Evolutionary conservation across 2,797 vertebrate genomes (phyloP).

Genomic region (Triplophysa bombifrons): DNA sequence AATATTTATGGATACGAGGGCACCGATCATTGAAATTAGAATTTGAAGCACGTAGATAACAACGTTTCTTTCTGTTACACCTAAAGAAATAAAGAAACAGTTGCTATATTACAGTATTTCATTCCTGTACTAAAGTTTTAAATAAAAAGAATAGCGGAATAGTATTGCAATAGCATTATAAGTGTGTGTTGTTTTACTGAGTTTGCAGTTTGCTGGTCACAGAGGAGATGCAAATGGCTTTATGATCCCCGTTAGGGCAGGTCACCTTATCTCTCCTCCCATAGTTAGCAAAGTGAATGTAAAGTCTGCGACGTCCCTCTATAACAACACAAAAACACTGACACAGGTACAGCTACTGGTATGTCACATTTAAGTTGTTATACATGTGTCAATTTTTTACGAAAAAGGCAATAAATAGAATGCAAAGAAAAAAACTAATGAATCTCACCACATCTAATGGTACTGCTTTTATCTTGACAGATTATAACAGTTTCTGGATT

Average conservation of each 20-base stretch:
- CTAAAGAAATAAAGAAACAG: background rate
- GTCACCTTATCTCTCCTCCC: background rate
- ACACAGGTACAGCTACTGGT: no score
- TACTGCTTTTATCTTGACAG: background rate
- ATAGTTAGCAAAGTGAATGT: background rate
- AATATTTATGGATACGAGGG: background rate
- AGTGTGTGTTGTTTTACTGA: no score
- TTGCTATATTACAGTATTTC: no score
- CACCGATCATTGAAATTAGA: background rate
- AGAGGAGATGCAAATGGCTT: background rate
- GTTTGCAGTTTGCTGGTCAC: no score
- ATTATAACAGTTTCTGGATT: slow-evolving; percentile 3
- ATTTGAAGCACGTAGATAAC: background rate
- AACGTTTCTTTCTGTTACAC: background rate
- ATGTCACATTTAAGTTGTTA: background rate
- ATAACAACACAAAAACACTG: background rate
- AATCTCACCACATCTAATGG: slow-evolving; percentile 21
- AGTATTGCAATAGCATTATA: no score
- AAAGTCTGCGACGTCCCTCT: background rate
- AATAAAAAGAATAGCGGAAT: no score
- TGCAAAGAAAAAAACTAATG: background rate
- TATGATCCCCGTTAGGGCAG: background rate
- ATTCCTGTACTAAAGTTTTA: background rate
- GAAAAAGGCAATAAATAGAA: background rate
- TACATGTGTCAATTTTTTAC: background rate